phyloP scores from a whole-genome alignment of 2,888 invertebrate genomes.

The Poecilobothrus nobilitatus region DNA sequence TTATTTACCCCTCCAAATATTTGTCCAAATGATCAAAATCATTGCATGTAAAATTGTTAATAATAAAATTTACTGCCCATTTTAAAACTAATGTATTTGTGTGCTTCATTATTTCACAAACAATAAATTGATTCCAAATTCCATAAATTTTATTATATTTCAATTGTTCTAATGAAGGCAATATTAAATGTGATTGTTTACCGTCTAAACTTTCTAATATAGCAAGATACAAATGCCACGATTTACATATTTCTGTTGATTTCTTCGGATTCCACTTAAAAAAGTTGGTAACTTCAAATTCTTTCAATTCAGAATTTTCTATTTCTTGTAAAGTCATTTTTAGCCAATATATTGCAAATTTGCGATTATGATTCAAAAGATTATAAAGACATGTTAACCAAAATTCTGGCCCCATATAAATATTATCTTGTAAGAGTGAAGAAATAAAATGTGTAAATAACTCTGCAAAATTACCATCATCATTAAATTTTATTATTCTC shows the following conservation, averaged over 20 bases:
- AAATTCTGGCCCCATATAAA: neutral
- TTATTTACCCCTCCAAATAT: neutral
- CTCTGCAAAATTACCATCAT: neutral
- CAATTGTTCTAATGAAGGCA: conserved; percentile 32
- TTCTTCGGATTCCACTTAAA: conserved; percentile 13
- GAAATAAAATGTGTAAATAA: neutral
- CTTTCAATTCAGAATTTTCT: too few relatives aligned
- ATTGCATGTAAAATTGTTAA: conserved; percentile 22
- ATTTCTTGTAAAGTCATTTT: neutral
- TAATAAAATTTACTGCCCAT: conserved; percentile 33
- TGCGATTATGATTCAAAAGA: conserved; percentile 2
- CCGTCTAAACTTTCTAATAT: conserved; percentile 38
- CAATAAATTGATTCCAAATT: conserved; percentile 30
- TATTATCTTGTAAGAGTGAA: neutral
- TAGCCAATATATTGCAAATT: conserved; percentile 9
- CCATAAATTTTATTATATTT: conserved; percentile 18
- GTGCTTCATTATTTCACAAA: conserved; percentile 30
- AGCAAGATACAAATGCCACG: conserved; percentile 32
- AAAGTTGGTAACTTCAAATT: neutral
- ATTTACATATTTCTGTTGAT: conserved; percentile 17
- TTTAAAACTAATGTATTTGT: conserved; percentile 35
- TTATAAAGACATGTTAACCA: neutral
- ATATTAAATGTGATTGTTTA: conserved; percentile 38
- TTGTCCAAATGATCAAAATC: conserved; percentile 15
- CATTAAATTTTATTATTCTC: neutral